Evolutionary conservation across 1,140 invertebrate species (phyloP).

Genomic region (Drosophila nasuta): DNA sequence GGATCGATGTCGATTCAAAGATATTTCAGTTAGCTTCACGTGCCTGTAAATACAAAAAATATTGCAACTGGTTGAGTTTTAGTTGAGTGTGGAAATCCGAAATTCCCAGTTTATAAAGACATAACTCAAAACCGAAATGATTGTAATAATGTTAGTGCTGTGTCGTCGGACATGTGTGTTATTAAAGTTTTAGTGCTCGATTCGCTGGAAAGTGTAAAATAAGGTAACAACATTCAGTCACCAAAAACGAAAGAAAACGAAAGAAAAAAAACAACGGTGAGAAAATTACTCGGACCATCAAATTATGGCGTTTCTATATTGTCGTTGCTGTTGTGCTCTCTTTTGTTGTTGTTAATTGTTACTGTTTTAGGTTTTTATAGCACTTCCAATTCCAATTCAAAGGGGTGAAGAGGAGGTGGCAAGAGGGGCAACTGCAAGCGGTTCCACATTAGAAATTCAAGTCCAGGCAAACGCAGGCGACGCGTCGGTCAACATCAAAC

Average conservation of each 20-base stretch:
- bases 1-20: neutral
- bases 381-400: constrained; percentile 42
- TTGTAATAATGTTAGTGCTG: constrained; percentile 59
- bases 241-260: constrained; percentile 38
- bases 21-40: neutral
- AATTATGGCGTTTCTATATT: constrained; percentile 55
- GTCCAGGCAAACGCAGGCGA: constrained; percentile 28
- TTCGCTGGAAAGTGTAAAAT: constrained; percentile 74
- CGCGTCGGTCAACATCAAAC: constrained; percentile 64
- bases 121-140: constrained; percentile 58
- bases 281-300: constrained; percentile 66
- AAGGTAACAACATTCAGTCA: constrained; percentile 27
- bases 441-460: constrained; percentile 63
- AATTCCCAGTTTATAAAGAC: constrained; percentile 51
- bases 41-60: neutral
- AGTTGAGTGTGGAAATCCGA: neutral
- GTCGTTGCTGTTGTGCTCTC: constrained; percentile 5
- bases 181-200: constrained; percentile 43
- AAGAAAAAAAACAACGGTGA: constrained; percentile 54
- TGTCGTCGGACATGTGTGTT: constrained; percentile 26
- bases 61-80: neutral
- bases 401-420: too few relatives aligned
- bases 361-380: constrained; percentile 51
- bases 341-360: constrained; percentile 46
- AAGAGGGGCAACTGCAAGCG: constrained; percentile 38